Base-by-base conservation (phyloP, 2,113 vertebrate genomes). In the Porphyrio hochstetteri region DNA sequence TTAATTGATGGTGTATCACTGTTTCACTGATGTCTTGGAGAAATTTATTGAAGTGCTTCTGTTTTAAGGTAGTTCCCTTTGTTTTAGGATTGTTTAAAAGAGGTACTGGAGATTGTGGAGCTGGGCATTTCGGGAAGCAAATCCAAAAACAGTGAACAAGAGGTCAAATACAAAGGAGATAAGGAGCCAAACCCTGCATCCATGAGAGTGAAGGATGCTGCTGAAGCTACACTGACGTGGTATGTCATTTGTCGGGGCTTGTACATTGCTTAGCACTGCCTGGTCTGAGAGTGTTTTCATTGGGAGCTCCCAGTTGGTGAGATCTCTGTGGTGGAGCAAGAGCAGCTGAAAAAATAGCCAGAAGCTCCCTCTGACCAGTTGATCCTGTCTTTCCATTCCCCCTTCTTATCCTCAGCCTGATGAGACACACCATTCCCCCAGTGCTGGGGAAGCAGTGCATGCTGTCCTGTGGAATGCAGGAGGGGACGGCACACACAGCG, bases 91-190 rank as follows among this genome's bases (percentile, higher is more conserved):
- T 99, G 99, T 91, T 98, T 99, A 91, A 98, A 99, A 59, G 99
- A 99, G 95, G 99, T 99, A 36, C 95, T 99, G 95, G 99, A 99
- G 96, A 99, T 99, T 85, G 99, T 99, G 91, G 99, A 99, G 97
- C 96, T 99, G 84, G 99, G 99, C 63, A 99, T 99, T 94, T 99
- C 99, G 1, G 99, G 99, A 90, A 99, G 99, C 96, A 99, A 99
- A 93, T 99, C 99, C 65, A 98, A 98, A 91, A 98, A 91, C 59
- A 98, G 98, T 55, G 99, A 99, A 38, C 99, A 99, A 95, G 99
- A 99, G 69, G 98, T 99, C 83, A 98, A 99, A 38, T 99, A 99
- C 96, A 99, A 99, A 98, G 99, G 98, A 56, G 99, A 99, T 90
- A 99, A 99, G 94, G 99, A 99, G 80, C 99, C 98, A 95, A 99